phyloP scores from a whole-genome alignment of 2,113 vertebrate species.

The Otocyon megalotis region DNA sequence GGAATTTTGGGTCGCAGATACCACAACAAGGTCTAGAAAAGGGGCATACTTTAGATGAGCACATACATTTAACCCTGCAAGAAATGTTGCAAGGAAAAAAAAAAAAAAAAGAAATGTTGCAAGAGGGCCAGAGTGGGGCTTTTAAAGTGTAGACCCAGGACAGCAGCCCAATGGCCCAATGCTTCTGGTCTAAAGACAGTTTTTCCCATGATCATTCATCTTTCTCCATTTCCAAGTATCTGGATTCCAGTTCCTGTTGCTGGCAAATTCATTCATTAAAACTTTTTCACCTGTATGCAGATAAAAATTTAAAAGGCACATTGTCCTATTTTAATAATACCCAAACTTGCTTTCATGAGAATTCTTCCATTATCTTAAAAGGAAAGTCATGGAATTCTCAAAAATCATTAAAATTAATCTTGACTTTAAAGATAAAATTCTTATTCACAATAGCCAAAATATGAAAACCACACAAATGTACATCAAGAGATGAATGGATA shows the following conservation, averaged over 20 bases:
- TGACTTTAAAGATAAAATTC: not conserved
- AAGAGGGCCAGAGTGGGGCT: not conserved
- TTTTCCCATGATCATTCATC: not conserved
- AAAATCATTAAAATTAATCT: not conserved
- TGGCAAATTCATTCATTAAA: not conserved
- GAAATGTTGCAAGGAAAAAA: not conserved
- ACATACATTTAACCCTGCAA: not conserved
- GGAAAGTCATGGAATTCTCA: slow-evolving; percentile 15
- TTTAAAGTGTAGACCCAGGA: not conserved
- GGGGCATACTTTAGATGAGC: not conserved
- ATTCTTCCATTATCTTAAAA: not conserved
- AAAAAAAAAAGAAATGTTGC: not conserved
- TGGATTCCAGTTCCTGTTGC: not conserved
- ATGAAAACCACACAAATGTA: not conserved
- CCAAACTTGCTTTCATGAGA: not conserved
- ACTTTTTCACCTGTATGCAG: not conserved
- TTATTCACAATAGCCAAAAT: not conserved
- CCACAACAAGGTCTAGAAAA: not conserved
- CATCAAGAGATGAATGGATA: not conserved
- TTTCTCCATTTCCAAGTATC: not conserved
- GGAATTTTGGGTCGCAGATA: not conserved
- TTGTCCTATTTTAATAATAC: not conserved
- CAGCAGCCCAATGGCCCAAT: no score
- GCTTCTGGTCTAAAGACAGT: not conserved
- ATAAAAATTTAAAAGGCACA: not conserved